Conservation (phyloP, 1,140 invertebrate genomes). For the Dufourea novaeangliae region DNA sequence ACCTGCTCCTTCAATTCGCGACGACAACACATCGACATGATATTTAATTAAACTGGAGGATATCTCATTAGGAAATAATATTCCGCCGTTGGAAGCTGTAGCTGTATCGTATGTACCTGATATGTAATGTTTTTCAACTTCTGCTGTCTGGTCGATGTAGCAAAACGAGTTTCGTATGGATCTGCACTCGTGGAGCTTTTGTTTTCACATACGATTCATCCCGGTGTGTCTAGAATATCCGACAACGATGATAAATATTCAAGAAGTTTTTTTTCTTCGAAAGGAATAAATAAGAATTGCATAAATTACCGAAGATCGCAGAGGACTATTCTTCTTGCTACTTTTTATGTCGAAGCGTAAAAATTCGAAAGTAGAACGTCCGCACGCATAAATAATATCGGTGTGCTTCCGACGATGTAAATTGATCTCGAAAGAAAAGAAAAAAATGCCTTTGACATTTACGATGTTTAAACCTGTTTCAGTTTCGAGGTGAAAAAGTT, state of each 20-base stretch:
- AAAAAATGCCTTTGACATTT: conserved; percentile 4
- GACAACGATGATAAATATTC: conserved; percentile 1
- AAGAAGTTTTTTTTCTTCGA: not conserved
- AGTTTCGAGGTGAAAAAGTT: not conserved
- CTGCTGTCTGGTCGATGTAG: not conserved
- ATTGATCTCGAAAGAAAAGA: not conserved
- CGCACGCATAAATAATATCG: not conserved
- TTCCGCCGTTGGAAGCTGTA: not conserved
- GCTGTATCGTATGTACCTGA: not conserved
- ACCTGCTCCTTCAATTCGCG: not conserved
- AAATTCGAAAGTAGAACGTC: not conserved
- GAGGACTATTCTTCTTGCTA: not conserved
- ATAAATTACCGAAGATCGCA: not conserved
- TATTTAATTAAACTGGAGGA: not conserved
- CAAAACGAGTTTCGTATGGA: not conserved
- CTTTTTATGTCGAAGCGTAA: not conserved
- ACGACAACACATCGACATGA: not conserved
- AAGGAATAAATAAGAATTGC: not conserved
- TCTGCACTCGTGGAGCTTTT: not conserved
- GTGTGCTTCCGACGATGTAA: not conserved
- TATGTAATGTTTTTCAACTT: not conserved
- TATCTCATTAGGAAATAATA: not conserved
- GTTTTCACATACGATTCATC: not conserved
- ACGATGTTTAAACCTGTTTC: not conserved
- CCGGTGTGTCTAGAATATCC: not conserved